A percentile compares a stretch with the other conserved stretches of the same genome.
phyloP scores from a whole-genome alignment of 2,888 invertebrate species.

The Lamellibrachia columna region DNA sequence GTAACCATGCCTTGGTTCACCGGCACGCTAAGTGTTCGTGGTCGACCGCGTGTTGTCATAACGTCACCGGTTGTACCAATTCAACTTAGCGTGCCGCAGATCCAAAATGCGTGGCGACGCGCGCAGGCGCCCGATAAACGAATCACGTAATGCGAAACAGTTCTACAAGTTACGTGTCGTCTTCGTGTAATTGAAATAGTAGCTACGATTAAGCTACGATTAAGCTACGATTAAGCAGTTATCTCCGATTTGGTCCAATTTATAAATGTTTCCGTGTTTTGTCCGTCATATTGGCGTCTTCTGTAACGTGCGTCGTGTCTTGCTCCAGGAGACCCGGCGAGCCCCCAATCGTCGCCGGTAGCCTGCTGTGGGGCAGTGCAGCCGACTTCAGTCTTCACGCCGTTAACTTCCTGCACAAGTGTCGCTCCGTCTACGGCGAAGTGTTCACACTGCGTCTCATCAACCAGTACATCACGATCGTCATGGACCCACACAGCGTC shows the following conservation, averaged over 20 bases:
- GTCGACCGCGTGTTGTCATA: background rate
- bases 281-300: too few species aligned
- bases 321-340: constrained; percentile 40
- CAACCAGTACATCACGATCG: constrained; percentile 62
- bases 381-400: constrained; percentile 59
- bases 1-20: background rate
- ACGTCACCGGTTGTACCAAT: background rate
- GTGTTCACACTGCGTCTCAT: constrained; percentile 64
- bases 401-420: constrained; percentile 59
- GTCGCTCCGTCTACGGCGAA: constrained; percentile 56
- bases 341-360: constrained; percentile 58
- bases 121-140: background rate
- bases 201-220: too few species aligned
- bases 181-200: too few species aligned
- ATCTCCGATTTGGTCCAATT: too few species aligned
- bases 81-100: background rate
- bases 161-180: background rate
- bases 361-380: constrained; percentile 61
- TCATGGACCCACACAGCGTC: constrained; percentile 62
- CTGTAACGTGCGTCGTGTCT: background rate
- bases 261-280: too few species aligned
- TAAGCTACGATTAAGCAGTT: too few species aligned
- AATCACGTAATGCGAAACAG: background rate
- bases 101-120: background rate
- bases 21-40: background rate